Evolutionary conservation across 2,888 invertebrate species (phyloP).

Genomic region (Ophion costatus): DNA sequence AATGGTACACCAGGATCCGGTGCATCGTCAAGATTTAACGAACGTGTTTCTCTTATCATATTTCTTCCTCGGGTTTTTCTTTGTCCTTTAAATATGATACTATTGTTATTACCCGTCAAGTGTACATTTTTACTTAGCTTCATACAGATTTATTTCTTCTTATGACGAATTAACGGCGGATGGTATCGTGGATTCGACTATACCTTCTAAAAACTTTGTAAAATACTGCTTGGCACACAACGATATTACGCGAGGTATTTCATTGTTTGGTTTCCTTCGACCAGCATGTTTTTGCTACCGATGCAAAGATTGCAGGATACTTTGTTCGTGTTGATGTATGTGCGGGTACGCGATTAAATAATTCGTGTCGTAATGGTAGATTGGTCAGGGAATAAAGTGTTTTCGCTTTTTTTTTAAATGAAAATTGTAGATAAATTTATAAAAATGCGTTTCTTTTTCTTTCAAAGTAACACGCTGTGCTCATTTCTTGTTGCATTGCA

Average conservation of each 20-base stretch:
- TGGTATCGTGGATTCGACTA: slow-evolving; percentile 31
- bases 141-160: slow-evolving; percentile 47
- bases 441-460: neutral
- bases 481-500: neutral
- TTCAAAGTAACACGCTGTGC: neutral
- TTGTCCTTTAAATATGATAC: slow-evolving; percentile 16
- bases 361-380: neutral
- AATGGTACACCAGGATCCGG: slow-evolving; percentile 59
- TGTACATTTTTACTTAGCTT: slow-evolving; percentile 54
- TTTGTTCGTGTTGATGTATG: slow-evolving; percentile 74
- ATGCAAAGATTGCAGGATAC: slow-evolving; percentile 81
- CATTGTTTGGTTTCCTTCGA: slow-evolving; percentile 22
- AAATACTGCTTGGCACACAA: slow-evolving; percentile 44
- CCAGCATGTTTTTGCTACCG: slow-evolving; percentile 72
- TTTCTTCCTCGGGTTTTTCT: slow-evolving; percentile 13
- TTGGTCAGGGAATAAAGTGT: neutral
- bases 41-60: slow-evolving; percentile 20
- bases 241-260: slow-evolving; percentile 21
- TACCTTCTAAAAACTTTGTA: neutral
- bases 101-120: slow-evolving; percentile 26
- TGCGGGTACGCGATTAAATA: slow-evolving; percentile 59
- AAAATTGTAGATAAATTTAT: neutral
- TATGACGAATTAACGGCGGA: slow-evolving; percentile 37
- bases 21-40: slow-evolving; percentile 52
- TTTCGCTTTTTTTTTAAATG: neutral